These are phyloP conservation scores for Lethocerus indicus DNA, from an alignment of 1,140 invertebrate species.

Conservation along the genomic window DNA sequence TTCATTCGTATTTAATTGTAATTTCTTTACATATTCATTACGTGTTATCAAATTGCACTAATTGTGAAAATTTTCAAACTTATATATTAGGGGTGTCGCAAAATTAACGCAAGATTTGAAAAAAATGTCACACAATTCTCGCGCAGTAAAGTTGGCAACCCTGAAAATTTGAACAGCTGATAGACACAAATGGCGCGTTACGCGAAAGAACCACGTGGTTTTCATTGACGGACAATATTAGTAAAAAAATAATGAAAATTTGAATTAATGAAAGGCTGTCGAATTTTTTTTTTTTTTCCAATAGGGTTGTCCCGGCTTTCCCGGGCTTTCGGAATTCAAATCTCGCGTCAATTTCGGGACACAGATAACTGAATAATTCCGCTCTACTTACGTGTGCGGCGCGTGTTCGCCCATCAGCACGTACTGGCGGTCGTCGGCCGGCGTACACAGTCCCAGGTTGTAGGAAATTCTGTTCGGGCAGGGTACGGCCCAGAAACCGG, in stretches of 20 bases:
- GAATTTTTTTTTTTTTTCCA: neutral
- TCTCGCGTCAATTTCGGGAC: neutral
- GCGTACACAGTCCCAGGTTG: conserved; percentile 62
- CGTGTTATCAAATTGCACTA: neutral
- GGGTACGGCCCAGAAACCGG: conserved; percentile 65
- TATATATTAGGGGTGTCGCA: no score
- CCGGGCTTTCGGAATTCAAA: neutral
- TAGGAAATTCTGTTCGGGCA: conserved; percentile 64
- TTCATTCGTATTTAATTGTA: no score
- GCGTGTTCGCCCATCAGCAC: conserved; percentile 70
- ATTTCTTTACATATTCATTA: neutral
- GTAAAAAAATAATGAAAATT: neutral
- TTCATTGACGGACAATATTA: neutral
- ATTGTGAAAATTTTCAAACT: no score
- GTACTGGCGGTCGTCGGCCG: conserved; percentile 49
- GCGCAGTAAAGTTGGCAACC: no score
- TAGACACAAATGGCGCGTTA: no score
- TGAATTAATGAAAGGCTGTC: neutral
- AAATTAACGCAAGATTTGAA: no score
- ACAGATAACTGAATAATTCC: neutral
- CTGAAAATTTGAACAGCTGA: no score
- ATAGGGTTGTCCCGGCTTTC: neutral
- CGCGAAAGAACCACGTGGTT: neutral
- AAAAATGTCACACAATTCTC: no score
- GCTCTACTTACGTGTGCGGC: conserved; percentile 41